Percentiles rank a stretch among this genome's conserved stretches.
These are phyloP conservation scores for Hemibagrus wyckioides DNA, from an alignment of 2,113 vertebrate genomes.

Conservation along the genomic window DNA sequence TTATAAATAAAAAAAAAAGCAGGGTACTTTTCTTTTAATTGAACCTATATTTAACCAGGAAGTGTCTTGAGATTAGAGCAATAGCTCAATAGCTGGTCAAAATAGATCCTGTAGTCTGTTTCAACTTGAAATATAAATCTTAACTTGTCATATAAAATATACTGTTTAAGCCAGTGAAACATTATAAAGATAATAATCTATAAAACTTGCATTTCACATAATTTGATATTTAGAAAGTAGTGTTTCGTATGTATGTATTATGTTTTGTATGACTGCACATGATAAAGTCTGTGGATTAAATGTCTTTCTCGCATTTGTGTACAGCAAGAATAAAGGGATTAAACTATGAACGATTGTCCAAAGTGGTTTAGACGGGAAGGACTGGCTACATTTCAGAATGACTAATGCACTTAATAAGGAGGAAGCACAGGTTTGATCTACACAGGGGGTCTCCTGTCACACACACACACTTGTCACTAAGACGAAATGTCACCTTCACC, in stretches of 20 bases:
- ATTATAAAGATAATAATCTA: not conserved
- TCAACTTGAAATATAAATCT: not conserved
- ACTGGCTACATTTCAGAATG: slow-evolving; percentile 18
- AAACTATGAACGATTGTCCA: not conserved
- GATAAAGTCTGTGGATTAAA: not conserved
- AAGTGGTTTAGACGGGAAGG: not conserved
- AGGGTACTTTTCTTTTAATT: not conserved
- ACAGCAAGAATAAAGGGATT: not conserved
- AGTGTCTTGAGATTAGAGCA: not conserved
- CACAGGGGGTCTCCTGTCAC: slow-evolving; percentile 30
- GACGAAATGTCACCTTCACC: slow-evolving; percentile 53
- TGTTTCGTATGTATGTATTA: not conserved
- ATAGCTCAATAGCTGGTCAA: not conserved
- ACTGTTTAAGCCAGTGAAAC: not conserved
- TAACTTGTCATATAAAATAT: not conserved
- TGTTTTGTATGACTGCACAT: not conserved
- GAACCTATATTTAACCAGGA: not conserved
- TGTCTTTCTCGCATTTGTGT: not conserved
- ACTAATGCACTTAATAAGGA: slow-evolving; percentile 17
- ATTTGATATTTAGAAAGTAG: not conserved
- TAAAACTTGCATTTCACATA: not conserved
- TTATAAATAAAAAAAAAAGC: not conserved
- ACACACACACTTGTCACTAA: slow-evolving; percentile 7
- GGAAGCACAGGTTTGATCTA: slow-evolving; percentile 51
- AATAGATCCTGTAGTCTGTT: not conserved